Conservation (phyloP, 2,113 vertebrate genomes). For the Oreochromis aureus region DNA sequence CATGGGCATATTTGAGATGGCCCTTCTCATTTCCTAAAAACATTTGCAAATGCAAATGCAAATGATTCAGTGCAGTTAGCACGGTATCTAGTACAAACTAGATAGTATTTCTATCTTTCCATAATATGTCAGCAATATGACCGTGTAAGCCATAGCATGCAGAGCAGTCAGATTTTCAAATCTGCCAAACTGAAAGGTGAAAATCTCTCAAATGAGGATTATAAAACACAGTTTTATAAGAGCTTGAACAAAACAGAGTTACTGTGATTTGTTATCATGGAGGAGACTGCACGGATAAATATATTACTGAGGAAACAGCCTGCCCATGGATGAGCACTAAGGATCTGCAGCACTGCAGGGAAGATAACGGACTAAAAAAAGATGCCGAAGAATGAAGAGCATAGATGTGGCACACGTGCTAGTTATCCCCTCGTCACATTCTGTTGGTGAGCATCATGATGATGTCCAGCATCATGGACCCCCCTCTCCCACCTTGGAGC, state of each 20-base stretch:
- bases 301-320: background rate
- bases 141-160: background rate
- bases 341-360: background rate
- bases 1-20: background rate
- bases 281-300: background rate
- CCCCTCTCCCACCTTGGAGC: background rate
- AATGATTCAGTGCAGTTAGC: background rate
- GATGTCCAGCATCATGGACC: background rate
- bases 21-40: background rate
- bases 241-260: background rate
- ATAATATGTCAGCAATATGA: background rate
- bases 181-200: background rate
- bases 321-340: background rate
- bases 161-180: background rate
- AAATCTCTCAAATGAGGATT: background rate
- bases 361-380: background rate
- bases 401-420: background rate
- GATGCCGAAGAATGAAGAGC: background rate
- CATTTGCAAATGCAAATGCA: background rate
- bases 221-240: background rate
- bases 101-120: background rate
- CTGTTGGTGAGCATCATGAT: background rate
- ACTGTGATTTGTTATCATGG: background rate
- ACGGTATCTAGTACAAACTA: background rate
- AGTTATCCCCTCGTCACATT: accelerated